A percentile compares a stretch with the other conserved stretches of the same genome.
Conservation (phyloP, 2,797 vertebrate genomes). For the Babyrousa celebensis region DNA sequence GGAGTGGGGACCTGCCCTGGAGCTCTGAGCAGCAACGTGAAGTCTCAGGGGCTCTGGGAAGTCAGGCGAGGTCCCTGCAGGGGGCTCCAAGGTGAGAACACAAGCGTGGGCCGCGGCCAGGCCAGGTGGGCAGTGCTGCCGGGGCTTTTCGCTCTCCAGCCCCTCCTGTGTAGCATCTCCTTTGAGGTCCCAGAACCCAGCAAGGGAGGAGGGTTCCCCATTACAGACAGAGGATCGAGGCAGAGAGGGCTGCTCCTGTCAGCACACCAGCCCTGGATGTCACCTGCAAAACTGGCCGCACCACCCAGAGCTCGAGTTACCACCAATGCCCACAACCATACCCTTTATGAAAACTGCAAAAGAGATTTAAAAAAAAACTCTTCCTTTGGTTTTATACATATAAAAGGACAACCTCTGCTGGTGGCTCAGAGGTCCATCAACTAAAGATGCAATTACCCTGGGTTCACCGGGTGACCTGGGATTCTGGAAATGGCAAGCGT, state of each 20-base stretch:
- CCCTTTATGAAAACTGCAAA: not conserved
- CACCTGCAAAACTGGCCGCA: fast-evolving
- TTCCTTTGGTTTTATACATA: slow-evolving; percentile 29
- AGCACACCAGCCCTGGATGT: not conserved
- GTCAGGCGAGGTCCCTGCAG: not conserved
- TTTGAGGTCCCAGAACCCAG: not conserved
- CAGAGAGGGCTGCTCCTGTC: not conserved
- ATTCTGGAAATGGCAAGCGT: not conserved
- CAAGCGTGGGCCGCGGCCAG: not conserved
- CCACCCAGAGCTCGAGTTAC: not conserved
- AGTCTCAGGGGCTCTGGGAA: not conserved
- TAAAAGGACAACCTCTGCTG: not conserved
- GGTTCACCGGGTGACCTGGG: not conserved
- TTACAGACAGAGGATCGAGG: not conserved
- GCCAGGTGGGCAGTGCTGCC: not conserved
- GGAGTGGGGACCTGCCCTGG: not conserved
- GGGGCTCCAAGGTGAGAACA: not conserved
- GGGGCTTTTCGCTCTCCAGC: not conserved
- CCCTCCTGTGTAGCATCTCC: not conserved
- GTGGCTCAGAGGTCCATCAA: not conserved
- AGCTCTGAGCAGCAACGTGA: not conserved
- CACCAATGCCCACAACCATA: not conserved
- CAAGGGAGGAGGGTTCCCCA: not conserved
- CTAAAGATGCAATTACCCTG: not conserved
- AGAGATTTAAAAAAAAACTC: not conserved